phyloP scores from a whole-genome alignment of 2,888 invertebrate species.

The Copidosoma aretas region DNA sequence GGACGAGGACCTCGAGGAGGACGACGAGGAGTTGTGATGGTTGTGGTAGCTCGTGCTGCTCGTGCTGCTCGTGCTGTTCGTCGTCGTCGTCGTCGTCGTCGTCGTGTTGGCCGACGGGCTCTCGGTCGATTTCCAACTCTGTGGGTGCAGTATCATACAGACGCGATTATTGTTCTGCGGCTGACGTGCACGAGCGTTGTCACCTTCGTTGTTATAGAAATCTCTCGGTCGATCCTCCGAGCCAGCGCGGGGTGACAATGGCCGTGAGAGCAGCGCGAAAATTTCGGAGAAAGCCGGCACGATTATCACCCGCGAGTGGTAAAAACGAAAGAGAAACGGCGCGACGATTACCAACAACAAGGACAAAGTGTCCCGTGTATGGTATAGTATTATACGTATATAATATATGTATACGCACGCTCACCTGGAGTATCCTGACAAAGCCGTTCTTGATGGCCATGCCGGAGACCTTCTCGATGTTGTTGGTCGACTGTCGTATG shows the following conservation, averaged over 20 bases:
- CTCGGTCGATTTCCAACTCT: not conserved
- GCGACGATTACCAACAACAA: not conserved
- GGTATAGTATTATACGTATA: no score
- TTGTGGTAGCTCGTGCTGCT: not conserved
- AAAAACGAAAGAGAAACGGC: not conserved
- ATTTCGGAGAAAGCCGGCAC: no score
- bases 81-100: constrained; percentile 22
- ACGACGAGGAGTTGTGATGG: no score
- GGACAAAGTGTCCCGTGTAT: no score
- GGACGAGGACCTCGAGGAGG: not conserved
- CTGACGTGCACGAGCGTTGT: no score
- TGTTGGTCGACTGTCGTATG: constrained; percentile 82
- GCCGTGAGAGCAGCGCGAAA: no score
- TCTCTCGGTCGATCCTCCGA: no score
- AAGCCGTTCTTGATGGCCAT: constrained; percentile 76
- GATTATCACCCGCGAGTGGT: not conserved
- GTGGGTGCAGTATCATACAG: no score
- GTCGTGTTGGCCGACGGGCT: constrained; percentile 41
- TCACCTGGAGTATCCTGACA: constrained; percentile 82
- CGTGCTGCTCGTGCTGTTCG: not conserved
- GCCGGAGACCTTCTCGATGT: constrained; percentile 80
- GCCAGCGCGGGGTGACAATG: no score
- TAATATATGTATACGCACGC: not conserved
- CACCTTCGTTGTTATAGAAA: no score
- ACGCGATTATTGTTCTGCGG: no score